Base-by-base conservation (phyloP, 2,113 vertebrate genomes). In the Dunckerocampus dactyliophorus region DNA sequence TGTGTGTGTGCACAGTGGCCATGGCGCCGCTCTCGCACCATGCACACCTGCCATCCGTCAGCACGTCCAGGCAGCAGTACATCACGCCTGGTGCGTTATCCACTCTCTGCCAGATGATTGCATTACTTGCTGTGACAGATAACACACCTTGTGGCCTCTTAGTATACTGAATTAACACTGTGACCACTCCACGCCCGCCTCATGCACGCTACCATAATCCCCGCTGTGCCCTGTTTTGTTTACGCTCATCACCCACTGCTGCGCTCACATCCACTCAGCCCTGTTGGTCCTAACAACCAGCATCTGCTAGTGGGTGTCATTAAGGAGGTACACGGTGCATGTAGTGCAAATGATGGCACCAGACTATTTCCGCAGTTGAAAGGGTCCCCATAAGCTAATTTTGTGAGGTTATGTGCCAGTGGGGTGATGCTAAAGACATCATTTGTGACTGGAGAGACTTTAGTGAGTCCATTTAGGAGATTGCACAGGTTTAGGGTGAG, bases 361-460 rank as follows among this genome's bases (percentile, higher is more conserved):
- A 77, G 59, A 70, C 67, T 78, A 65, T 61, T 70, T 60, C 31
- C 68, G 62, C 39, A 45, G 43, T 54, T 65, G 62, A 51, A 78
- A 47, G 61, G 63, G 46, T 80, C 83, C 72, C 67, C 54, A 45
- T 53, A 34, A 75, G 66, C 74, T 67, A 63, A 58, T 82, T 81
- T 63, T 49, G 68, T 48, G 60, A 50, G 67, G 59, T 75, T 80
- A 77, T 85, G 71, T 75, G 63, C 75, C 82, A 78, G 74, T 50
- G 64, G 82, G 69, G 85, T 55, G 61, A 58, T 65, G 67, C 84
- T 82, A 47, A 76, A 75, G 63, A 61, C 62, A 59, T 67, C 63
- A 69, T 63, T 69, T 65, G 76, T 64, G 59, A 76, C 79, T 28
- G 51, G 73, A 80, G 68, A 69, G 75, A 71, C 63, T 77, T 77